Evolutionary conservation across 2,113 vertebrate genomes (phyloP), one percentile per base, ranked within the genome.

Genomic region (Paracanthobrama guichenoti): DNA sequence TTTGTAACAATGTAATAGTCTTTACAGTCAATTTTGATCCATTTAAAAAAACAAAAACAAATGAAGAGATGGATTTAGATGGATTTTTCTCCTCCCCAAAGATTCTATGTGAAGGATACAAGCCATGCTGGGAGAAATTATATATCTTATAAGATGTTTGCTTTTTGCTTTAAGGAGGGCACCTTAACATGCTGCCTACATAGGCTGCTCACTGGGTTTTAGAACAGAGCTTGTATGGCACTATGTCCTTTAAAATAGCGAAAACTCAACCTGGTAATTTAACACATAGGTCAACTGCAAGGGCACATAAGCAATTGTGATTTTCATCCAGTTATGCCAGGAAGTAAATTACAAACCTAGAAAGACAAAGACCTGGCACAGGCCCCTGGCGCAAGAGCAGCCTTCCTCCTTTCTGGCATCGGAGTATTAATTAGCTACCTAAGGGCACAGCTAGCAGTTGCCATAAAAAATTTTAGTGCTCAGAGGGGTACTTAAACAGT

Each of bases 311-410:
- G 18, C 50, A 75, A 75, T 57, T 66, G 26, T 6, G 10, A 11
- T 48, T 64, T 44, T 72, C n/a, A 14, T 42, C 50, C 50, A 73
- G 53, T 39, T 82, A 20, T 82, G 48, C 66, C 28, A 71, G 22
- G 66, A 42, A 71, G 66, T 71, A 82, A 71, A 82, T 82, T 82
- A 57, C 66, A 13, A n/a, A 55, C 22, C 28, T 57, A 82, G 28
- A 69, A 81, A 81, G 66, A 71, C 55, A 85, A 81, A 74, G 44
- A 28, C 59, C 77, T 85, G 77, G 84, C 76, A 79, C 8, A 3
- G 42, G 42, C 14, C 28, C 39, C 77, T 81, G 77, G 42, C 35
- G 6, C 66, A 62, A 71, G 26, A 55, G 44, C 59, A 75, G n/a
- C 72, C 10, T 67, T 81, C 35, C 71, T 60, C 64, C 62, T 20